Percentiles rank a stretch among this genome's conserved stretches.
phyloP scores from a whole-genome alignment of 2,113 vertebrate species.

The Rhea pennata region DNA sequence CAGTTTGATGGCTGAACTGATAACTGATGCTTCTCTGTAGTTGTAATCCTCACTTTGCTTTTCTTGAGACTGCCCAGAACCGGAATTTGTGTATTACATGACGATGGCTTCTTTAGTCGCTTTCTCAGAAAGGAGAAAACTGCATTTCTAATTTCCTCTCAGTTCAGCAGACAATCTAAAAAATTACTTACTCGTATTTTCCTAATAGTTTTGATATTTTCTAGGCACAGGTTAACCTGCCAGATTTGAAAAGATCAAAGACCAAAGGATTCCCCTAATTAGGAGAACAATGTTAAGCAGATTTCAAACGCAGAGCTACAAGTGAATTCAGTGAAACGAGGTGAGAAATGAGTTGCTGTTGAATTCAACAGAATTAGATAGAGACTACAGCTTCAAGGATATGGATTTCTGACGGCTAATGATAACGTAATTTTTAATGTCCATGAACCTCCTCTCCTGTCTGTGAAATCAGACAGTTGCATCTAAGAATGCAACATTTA shows the following conservation, averaged over 20 bases:
- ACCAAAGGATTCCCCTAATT: neutral
- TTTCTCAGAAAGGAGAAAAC: neutral
- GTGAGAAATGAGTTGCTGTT: neutral
- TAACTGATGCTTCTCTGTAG: neutral
- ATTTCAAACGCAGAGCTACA: neutral
- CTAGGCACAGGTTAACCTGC: neutral
- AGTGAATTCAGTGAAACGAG: neutral
- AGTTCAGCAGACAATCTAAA: neutral
- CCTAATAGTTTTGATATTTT: neutral
- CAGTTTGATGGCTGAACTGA: neutral
- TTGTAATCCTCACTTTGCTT: neutral
- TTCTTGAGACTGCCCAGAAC: neutral
- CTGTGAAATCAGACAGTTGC: neutral
- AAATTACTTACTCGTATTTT: neutral
- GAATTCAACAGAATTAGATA: neutral
- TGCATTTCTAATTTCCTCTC: neutral
- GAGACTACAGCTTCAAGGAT: neutral
- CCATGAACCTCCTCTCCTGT: neutral
- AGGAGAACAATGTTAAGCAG: neutral
- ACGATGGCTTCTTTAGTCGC: neutral
- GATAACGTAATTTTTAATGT: neutral
- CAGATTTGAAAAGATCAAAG: neutral
- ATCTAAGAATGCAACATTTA: neutral
- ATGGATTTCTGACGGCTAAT: neutral
- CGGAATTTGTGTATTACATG: neutral